Percentiles rank a stretch among this genome's conserved stretches.
Evolutionary conservation across 2,113 vertebrate species (phyloP).

Genomic region (Hypomesus transpacificus): DNA sequence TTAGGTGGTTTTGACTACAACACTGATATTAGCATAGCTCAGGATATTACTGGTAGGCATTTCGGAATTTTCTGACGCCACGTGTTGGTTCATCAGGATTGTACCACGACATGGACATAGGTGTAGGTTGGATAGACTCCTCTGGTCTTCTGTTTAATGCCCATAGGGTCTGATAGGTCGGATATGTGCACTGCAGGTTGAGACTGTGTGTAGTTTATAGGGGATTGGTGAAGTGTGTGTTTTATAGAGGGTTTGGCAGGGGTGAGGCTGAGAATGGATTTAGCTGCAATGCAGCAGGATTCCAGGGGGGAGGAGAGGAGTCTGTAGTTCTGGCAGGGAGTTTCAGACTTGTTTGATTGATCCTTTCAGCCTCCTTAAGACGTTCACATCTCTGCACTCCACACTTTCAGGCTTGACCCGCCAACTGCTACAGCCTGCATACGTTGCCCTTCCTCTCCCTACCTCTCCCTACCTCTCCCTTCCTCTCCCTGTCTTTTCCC

Average conservation of each 20-base stretch:
- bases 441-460: background rate
- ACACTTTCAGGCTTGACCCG: background rate
- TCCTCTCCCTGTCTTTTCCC: background rate
- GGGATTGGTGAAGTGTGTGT: slow-evolving; percentile 34
- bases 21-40: too few species aligned
- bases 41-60: too few species aligned
- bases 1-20: too few species aligned
- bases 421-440: background rate
- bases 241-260: slow-evolving; percentile 24
- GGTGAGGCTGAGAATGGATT: slow-evolving; percentile 32
- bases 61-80: too few species aligned
- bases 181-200: background rate
- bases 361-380: background rate
- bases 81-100: too few species aligned
- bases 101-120: too few species aligned
- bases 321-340: slow-evolving; percentile 39
- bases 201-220: slow-evolving; percentile 4
- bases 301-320: slow-evolving; percentile 28
- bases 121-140: too few species aligned
- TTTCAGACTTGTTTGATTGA: slow-evolving; percentile 41
- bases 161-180: background rate
- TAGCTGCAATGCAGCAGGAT: slow-evolving; percentile 68
- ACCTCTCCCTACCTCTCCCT: too few species aligned
- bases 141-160: background rate
- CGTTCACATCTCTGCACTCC: background rate